These are phyloP conservation scores for Meiosimyza platycephala DNA, from an alignment of 2,888 invertebrate species.

Conservation along the genomic window DNA sequence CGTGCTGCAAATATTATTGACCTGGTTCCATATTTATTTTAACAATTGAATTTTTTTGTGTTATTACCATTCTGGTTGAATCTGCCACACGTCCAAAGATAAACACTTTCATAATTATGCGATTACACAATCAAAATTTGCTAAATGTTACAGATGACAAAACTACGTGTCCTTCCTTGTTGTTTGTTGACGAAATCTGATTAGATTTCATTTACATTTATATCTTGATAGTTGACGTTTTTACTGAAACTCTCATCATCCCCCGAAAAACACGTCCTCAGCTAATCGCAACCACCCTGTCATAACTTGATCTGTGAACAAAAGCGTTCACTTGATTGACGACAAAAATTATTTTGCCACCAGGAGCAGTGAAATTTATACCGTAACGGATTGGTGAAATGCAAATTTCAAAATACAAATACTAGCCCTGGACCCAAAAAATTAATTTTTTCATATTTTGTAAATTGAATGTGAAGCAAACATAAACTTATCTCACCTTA, in stretches of 20 bases:
- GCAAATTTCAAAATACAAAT: no score
- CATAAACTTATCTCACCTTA: no score
- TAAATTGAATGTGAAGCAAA: no score
- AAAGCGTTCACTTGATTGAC: conserved; percentile 35
- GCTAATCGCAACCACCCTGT: conserved; percentile 34
- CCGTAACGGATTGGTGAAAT: background rate
- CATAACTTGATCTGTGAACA: conserved; percentile 55
- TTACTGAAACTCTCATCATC: background rate
- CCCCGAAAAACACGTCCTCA: background rate
- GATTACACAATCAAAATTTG: conserved; percentile 34
- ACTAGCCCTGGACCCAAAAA: no score
- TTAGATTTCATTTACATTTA: conserved; percentile 30
- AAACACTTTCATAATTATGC: conserved; percentile 53
- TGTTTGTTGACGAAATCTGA: conserved; percentile 26
- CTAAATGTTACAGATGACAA: conserved; percentile 1
- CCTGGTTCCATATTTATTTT: conserved; percentile 1
- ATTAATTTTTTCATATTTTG: no score
- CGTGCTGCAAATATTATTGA: background rate
- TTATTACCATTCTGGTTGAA: conserved; percentile 27
- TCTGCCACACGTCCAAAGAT: conserved; percentile 38
- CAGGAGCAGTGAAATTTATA: background rate
- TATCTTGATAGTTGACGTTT: background rate
- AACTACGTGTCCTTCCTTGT: background rate
- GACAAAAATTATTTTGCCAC: background rate
- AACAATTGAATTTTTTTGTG: conserved; percentile 17